Evolutionary conservation across 2,888 invertebrate species (phyloP).

Genomic region (Lasioglossum lativentre): DNA sequence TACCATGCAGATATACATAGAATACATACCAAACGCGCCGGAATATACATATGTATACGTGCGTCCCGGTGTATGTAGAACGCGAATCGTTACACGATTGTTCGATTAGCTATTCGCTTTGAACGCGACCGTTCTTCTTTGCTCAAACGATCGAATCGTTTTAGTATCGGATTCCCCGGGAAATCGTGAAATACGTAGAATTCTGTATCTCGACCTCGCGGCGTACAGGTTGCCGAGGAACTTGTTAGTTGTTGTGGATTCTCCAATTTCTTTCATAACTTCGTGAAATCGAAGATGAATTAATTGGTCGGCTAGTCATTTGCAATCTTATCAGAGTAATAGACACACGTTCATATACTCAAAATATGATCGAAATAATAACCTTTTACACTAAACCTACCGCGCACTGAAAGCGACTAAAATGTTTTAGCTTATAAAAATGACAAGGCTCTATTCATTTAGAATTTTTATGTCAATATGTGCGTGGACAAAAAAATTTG

Average conservation of each 20-base stretch:
- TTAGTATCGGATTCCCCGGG: not conserved
- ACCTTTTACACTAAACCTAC: too few relatives aligned
- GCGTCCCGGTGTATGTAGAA: not conserved
- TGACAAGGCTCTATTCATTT: too few relatives aligned
- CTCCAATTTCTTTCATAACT: too few relatives aligned
- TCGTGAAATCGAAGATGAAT: not conserved
- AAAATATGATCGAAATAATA: too few relatives aligned
- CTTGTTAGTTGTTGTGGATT: not conserved
- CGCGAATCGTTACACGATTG: not conserved
- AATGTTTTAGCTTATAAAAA: too few relatives aligned
- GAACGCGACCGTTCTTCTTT: not conserved
- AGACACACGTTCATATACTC: too few relatives aligned
- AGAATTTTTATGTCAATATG: too few relatives aligned
- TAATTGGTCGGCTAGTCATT: too few relatives aligned
- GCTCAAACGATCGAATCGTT: not conserved
- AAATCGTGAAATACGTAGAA: not conserved
- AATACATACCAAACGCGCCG: constrained; percentile 6
- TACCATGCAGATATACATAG: constrained; percentile 1
- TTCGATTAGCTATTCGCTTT: constrained; percentile 22
- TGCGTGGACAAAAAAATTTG: too few relatives aligned
- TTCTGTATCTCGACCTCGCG: not conserved
- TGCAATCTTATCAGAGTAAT: too few relatives aligned
- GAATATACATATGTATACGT: not conserved
- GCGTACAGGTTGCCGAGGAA: not conserved
- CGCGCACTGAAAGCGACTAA: too few relatives aligned